Percentiles rank a stretch among this genome's conserved stretches.
phyloP scores from a whole-genome alignment of 2,113 vertebrate species.

The Tupaia chinensis region DNA sequence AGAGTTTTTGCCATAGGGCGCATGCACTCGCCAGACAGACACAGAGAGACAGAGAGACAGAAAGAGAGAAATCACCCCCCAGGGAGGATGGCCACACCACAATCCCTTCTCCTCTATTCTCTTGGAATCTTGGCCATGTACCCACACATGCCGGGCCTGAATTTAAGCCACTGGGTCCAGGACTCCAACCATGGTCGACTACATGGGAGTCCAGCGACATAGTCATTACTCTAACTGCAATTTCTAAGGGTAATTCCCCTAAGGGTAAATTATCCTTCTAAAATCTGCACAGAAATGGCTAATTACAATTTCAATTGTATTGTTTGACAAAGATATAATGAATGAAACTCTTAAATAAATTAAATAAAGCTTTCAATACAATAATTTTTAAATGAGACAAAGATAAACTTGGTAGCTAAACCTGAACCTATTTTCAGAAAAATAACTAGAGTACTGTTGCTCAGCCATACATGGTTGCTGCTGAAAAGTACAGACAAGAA shows the following conservation, averaged over 20 bases:
- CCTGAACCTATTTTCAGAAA: slow-evolving; percentile 31
- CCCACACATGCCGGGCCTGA: too few relatives aligned
- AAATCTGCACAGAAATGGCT: slow-evolving; percentile 24
- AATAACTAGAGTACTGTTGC: neutral
- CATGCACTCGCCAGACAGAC: too few relatives aligned
- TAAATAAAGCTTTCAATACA: neutral
- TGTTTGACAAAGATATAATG: neutral
- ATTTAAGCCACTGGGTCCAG: too few relatives aligned
- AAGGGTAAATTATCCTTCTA: neutral
- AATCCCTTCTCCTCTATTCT: too few relatives aligned
- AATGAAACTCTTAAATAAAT: slow-evolving; percentile 30
- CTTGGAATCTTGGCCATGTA: too few relatives aligned
- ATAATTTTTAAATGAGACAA: slow-evolving; percentile 7
- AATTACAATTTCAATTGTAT: slow-evolving; percentile 18
- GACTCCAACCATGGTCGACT: too few relatives aligned
- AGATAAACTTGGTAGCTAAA: neutral
- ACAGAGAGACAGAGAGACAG: too few relatives aligned
- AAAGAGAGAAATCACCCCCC: too few relatives aligned
- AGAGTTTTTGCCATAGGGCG: too few relatives aligned
- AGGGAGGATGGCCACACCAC: too few relatives aligned
- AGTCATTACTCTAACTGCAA: too few relatives aligned
- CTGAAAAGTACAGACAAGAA: neutral
- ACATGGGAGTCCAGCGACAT: too few relatives aligned
- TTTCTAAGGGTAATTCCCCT: neutral
- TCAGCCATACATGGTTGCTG: neutral